These are phyloP conservation scores for Lepidostoma basale DNA, from an alignment of 1,140 invertebrate genomes.

Conservation along the genomic window DNA sequence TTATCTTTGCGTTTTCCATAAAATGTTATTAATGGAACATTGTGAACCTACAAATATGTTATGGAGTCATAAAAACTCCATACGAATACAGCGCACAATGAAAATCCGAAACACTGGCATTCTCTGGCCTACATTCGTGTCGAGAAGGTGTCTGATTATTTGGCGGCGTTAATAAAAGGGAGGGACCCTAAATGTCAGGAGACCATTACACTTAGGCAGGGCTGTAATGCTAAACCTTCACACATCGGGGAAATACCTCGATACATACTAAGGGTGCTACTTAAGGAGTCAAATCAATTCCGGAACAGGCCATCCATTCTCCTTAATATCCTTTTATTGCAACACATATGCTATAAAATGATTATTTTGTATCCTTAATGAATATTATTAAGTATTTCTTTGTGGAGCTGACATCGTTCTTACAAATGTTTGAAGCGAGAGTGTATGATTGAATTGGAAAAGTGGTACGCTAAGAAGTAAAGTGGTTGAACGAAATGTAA, in stretches of 20 bases:
- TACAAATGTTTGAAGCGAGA: background rate
- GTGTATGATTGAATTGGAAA: background rate
- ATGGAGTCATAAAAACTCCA: background rate
- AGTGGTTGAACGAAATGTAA: background rate
- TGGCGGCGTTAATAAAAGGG: background rate
- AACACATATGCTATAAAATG: background rate
- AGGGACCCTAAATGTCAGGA: conserved; percentile 5
- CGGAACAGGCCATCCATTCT: conserved; percentile 5
- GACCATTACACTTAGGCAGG: conserved; percentile 6
- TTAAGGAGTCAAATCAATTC: background rate
- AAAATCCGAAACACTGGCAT: background rate
- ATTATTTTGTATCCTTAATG: background rate
- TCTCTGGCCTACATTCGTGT: conserved; percentile 4
- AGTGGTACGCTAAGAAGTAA: background rate
- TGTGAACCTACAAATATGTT: background rate
- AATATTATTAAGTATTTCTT: background rate
- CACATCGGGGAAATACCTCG: background rate
- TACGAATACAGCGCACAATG: background rate
- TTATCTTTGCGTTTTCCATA: no score
- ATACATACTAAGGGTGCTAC: conserved; percentile 16
- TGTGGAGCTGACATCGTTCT: background rate
- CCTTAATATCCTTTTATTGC: background rate
- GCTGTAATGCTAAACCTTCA: background rate
- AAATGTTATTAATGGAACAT: no score
- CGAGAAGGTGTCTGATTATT: background rate